phyloP scores from a whole-genome alignment of 2,797 vertebrate genomes.

The Atherinosoma microstoma region DNA sequence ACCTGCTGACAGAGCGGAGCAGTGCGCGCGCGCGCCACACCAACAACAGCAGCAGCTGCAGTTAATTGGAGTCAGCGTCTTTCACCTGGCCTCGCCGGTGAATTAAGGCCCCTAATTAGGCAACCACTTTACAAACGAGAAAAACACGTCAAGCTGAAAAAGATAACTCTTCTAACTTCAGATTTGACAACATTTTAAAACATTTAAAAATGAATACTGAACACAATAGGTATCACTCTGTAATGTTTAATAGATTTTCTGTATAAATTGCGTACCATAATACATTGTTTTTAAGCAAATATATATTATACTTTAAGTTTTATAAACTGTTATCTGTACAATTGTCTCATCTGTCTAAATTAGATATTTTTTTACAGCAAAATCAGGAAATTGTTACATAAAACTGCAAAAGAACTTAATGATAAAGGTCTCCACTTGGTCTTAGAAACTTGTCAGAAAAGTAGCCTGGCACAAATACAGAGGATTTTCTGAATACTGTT shows the following conservation, averaged over 20 bases:
- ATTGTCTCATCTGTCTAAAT: slow-evolving; percentile 51
- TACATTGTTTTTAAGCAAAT: slow-evolving; percentile 82
- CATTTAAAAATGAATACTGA: slow-evolving; percentile 12
- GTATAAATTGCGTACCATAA: slow-evolving; percentile 81
- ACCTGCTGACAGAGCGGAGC: slow-evolving; percentile 51
- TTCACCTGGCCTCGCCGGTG: slow-evolving; percentile 15
- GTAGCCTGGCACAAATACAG: slow-evolving; percentile 33
- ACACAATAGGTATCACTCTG: slow-evolving; percentile 58
- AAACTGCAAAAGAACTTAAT: slow-evolving; percentile 57
- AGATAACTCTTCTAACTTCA: not conserved
- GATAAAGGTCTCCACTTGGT: slow-evolving; percentile 37
- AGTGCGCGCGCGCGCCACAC: not conserved
- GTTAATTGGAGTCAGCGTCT: not conserved
- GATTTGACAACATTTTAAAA: not conserved
- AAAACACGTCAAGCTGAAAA: not conserved
- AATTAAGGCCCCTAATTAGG: not conserved
- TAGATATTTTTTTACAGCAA: slow-evolving; percentile 56
- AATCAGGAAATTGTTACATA: slow-evolving; percentile 62
- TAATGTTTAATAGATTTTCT: slow-evolving; percentile 76
- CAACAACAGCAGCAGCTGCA: not conserved
- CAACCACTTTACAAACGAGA: not conserved
- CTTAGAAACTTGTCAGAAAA: slow-evolving; percentile 25
- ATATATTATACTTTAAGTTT: slow-evolving; percentile 87
- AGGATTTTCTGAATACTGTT: slow-evolving; percentile 56
- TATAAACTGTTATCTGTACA: slow-evolving; percentile 81